Percentiles rank a stretch among this genome's conserved stretches.
Conservation (phyloP, 1,140 invertebrate species). For the Monochamus saltuarius region DNA sequence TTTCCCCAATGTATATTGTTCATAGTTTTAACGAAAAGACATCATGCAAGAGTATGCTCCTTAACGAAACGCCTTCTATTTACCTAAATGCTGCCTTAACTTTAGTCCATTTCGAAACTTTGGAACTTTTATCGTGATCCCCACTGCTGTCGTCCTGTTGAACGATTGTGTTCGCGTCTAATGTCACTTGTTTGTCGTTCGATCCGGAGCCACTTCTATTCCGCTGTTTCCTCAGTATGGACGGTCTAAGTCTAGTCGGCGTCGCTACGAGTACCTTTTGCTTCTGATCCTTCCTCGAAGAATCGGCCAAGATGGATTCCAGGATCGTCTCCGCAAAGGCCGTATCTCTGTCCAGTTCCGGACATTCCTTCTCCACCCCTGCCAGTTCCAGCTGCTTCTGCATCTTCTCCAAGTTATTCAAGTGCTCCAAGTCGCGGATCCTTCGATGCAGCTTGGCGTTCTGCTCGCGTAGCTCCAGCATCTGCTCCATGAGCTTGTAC, state of each 20-base stretch:
- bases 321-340: slow-evolving; percentile 60
- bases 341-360: slow-evolving; percentile 59
- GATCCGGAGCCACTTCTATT: slow-evolving; percentile 29
- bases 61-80: too few species aligned
- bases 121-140: slow-evolving; percentile 52
- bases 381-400: slow-evolving; percentile 54
- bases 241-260: slow-evolving; percentile 27
- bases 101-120: slow-evolving; percentile 79
- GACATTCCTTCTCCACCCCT: slow-evolving; percentile 49
- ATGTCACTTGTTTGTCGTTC: slow-evolving; percentile 29
- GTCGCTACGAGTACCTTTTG: slow-evolving; percentile 11
- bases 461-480: slow-evolving; percentile 69
- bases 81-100: slow-evolving; percentile 74
- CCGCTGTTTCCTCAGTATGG: slow-evolving; percentile 27
- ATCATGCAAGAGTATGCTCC: too few species aligned
- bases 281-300: slow-evolving; percentile 38
- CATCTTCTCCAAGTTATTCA: slow-evolving; percentile 65
- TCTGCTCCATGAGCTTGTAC: slow-evolving; percentile 72
- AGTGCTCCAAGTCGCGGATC: slow-evolving; percentile 71
- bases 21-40: too few species aligned
- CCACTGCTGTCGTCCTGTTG: slow-evolving; percentile 18
- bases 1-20: too few species aligned
- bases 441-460: slow-evolving; percentile 67
- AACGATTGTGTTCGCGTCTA: slow-evolving; percentile 9
- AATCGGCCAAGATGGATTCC: slow-evolving; percentile 55